Percentiles rank a stretch among this genome's conserved stretches.
phyloP scores from a whole-genome alignment of 2,797 vertebrate species.

The Carapus acus region DNA sequence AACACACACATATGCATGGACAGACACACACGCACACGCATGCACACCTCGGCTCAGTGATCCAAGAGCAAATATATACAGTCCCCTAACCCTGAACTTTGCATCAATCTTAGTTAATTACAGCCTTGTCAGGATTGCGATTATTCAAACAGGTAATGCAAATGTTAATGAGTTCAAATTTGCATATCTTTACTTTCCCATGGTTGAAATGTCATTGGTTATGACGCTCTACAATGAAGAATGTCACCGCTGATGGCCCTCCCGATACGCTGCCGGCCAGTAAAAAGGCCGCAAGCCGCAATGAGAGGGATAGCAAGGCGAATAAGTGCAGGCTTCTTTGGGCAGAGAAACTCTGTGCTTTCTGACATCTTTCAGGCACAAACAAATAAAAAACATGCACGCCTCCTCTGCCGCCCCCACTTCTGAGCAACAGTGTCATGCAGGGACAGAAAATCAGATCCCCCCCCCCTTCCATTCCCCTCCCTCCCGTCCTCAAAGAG shows the following conservation, averaged over 20 bases:
- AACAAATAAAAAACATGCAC: too few relatives aligned
- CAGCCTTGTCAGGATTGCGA: slow-evolving; percentile 92
- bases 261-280: slow-evolving; percentile 89
- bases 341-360: slow-evolving; percentile 10
- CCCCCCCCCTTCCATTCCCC: too few relatives aligned
- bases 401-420: too few relatives aligned
- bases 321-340: slow-evolving; percentile 34
- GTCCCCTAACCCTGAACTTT: slow-evolving; percentile 88
- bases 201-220: slow-evolving; percentile 99
- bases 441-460: too few relatives aligned
- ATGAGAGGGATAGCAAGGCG: slow-evolving; percentile 41
- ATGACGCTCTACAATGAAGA: slow-evolving; percentile 94
- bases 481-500: neutral
- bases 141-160: slow-evolving; percentile 99
- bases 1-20: neutral
- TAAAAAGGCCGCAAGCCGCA: slow-evolving; percentile 75
- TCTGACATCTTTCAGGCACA: neutral
- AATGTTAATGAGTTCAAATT: slow-evolving; percentile 98
- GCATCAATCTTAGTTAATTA: slow-evolving; percentile 99
- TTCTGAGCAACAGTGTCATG: neutral
- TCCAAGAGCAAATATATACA: slow-evolving; percentile 65
- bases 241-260: slow-evolving; percentile 89
- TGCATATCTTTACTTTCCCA: slow-evolving; percentile 99
- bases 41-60: slow-evolving; percentile 46
- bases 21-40: too few relatives aligned